phyloP scores from a whole-genome alignment of 2,113 vertebrate genomes.

The Ramphastos sulfuratus region DNA sequence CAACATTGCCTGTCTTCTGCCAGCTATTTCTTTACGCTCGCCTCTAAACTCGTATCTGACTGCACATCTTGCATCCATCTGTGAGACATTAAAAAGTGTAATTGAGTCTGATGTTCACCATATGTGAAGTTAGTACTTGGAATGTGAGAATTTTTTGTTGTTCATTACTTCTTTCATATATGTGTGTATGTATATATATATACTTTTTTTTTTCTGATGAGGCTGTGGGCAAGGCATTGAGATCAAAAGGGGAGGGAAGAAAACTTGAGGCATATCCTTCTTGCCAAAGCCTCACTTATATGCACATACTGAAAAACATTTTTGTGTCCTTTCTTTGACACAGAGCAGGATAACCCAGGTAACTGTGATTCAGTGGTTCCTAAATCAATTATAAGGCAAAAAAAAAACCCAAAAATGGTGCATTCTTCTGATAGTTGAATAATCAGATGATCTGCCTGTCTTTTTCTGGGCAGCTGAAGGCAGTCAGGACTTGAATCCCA shows the following conservation, averaged over 20 bases:
- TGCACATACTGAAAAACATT: not conserved
- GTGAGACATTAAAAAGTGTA: constrained; percentile 75
- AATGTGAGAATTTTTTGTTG: constrained; percentile 68
- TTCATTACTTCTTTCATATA: constrained; percentile 66
- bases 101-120: constrained; percentile 74
- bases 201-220: constrained; percentile 69
- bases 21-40: constrained; percentile 48
- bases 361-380: not conserved
- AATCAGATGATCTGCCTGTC: not conserved
- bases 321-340: not conserved
- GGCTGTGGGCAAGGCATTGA: constrained; percentile 41
- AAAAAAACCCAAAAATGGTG: rapidly evolving
- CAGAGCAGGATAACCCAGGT: not conserved
- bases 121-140: constrained; percentile 70
- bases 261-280: not conserved
- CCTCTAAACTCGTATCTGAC: constrained; percentile 60
- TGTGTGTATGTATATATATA: too few relatives aligned
- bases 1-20: constrained; percentile 50
- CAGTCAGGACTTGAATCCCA: not conserved
- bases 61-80: constrained; percentile 79
- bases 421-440: not conserved
- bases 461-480: not conserved
- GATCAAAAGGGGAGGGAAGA: not conserved
- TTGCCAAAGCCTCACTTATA: not conserved
- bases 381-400: not conserved